Percentiles rank a stretch among this genome's conserved stretches.
Evolutionary conservation across 2,113 vertebrate genomes (phyloP).

Genomic region (Ptyas mucosa): DNA sequence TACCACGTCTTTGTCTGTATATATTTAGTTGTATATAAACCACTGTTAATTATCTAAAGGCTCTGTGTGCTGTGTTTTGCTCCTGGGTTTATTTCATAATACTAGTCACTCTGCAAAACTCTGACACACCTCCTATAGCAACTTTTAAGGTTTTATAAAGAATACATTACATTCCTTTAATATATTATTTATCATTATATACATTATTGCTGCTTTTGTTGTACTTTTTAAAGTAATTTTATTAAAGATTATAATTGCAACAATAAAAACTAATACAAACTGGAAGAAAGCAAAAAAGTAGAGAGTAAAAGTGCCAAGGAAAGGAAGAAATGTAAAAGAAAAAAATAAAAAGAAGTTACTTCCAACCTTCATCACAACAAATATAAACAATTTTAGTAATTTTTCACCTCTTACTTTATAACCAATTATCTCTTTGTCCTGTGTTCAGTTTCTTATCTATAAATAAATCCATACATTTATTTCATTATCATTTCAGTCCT

Average conservation of each 20-base stretch:
- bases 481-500: background rate
- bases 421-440: background rate
- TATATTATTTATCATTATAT: background rate
- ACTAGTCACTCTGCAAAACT: too few relatives aligned
- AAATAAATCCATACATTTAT: background rate
- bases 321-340: background rate
- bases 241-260: background rate
- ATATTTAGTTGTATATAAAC: too few relatives aligned
- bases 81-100: too few relatives aligned
- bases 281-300: background rate
- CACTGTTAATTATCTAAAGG: too few relatives aligned
- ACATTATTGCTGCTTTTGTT: background rate
- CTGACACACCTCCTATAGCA: background rate
- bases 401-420: background rate
- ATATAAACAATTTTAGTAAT: background rate
- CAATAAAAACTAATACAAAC: background rate
- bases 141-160: background rate
- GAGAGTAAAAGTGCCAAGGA: background rate
- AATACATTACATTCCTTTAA: background rate
- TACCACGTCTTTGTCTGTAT: too few relatives aligned
- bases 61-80: too few relatives aligned
- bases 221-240: background rate
- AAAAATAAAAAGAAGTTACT: background rate
- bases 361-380: background rate
- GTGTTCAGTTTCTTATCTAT: background rate